Evolutionary conservation across 1,140 invertebrate genomes (phyloP).

Genomic region (Drosophila willistoni): DNA sequence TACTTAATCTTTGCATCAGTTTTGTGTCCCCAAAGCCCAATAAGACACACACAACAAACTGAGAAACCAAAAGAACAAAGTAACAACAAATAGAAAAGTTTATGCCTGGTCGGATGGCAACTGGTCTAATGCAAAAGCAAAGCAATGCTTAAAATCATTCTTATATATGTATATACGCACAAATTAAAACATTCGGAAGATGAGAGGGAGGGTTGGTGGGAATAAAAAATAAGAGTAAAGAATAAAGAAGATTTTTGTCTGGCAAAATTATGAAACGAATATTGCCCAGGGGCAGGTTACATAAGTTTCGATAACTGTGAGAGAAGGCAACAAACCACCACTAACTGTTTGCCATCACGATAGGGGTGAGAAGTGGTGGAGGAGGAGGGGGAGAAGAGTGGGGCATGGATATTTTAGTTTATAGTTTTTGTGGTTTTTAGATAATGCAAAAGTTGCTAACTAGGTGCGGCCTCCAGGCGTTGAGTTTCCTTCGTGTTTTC

Average conservation of each 20-base stretch:
- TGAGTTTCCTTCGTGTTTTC: conserved; percentile 30
- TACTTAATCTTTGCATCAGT: conserved; percentile 75
- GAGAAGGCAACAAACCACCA: background rate
- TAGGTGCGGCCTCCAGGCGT: conserved; percentile 70
- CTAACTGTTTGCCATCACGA: background rate
- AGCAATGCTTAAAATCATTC: conserved; percentile 67
- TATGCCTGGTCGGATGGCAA: conserved; percentile 31
- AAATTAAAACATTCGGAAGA: conserved; percentile 70
- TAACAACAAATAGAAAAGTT: conserved; percentile 58
- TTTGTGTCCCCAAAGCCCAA: conserved; percentile 66
- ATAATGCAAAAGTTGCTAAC: conserved; percentile 78
- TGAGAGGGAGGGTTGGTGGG: background rate
- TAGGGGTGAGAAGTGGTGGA: background rate
- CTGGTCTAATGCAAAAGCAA: conserved; percentile 62
- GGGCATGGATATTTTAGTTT: conserved; percentile 60
- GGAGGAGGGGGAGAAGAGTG: background rate
- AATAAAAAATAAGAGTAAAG: background rate
- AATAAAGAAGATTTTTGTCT: conserved; percentile 45
- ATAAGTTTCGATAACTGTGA: conserved; percentile 54
- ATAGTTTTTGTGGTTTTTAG: conserved; percentile 75
- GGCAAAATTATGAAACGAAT: conserved; percentile 63
- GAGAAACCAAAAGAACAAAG: conserved; percentile 23
- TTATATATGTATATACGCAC: conserved; percentile 63
- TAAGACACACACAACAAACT: conserved; percentile 14
- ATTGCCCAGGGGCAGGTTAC: conserved; percentile 61